Evolutionary conservation across 2,797 vertebrate species (phyloP).

Genomic region (Loris lydekkerianus): DNA sequence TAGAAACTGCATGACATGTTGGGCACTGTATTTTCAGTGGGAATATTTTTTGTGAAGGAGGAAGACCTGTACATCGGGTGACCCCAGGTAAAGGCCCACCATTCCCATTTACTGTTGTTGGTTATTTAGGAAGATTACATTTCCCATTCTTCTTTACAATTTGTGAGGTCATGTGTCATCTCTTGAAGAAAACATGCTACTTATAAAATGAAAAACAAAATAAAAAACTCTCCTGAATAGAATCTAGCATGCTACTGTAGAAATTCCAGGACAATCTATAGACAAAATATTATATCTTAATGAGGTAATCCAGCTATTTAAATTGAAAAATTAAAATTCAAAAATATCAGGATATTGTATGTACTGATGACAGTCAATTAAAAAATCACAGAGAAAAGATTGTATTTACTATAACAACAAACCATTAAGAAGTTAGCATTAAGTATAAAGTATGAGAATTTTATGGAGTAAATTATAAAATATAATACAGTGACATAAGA

Average conservation of each 20-base stretch:
- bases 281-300: background rate
- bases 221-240: background rate
- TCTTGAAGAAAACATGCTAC: background rate
- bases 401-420: background rate
- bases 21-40: background rate
- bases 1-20: too few relatives aligned
- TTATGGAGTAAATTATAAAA: background rate
- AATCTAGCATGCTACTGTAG: background rate
- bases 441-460: background rate
- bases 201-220: background rate
- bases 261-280: background rate
- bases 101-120: background rate
- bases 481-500: background rate
- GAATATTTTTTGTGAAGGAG: background rate
- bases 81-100: background rate
- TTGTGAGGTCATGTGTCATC: background rate
- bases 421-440: background rate
- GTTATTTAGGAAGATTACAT: background rate
- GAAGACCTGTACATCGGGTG: background rate
- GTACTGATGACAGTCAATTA: background rate
- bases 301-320: background rate
- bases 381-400: background rate
- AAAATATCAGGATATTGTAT: background rate
- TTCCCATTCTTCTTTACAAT: background rate
- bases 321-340: background rate